Evolutionary conservation across 2,113 vertebrate species (phyloP).

Genomic region (Xiphophorus couchianus): DNA sequence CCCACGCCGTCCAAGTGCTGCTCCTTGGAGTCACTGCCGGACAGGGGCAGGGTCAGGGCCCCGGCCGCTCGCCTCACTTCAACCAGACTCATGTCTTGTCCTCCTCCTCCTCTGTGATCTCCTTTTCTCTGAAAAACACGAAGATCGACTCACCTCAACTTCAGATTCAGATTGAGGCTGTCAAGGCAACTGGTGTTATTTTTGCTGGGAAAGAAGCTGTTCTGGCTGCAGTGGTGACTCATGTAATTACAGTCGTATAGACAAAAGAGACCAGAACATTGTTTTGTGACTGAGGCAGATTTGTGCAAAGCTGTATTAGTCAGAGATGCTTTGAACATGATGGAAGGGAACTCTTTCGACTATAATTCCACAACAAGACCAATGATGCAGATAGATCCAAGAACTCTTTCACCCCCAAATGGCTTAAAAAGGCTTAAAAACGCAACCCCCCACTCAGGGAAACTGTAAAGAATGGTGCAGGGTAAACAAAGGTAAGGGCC

Average conservation of each 20-base stretch:
- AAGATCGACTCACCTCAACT: constrained; percentile 18
- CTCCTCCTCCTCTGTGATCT: neutral
- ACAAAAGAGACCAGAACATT: constrained; percentile 47
- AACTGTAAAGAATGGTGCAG: constrained; percentile 30
- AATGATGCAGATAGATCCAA: neutral
- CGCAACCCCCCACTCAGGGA: neutral
- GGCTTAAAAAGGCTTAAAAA: neutral
- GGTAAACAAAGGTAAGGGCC: constrained; percentile 50
- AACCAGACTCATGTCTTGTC: constrained; percentile 83
- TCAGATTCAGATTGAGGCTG: constrained; percentile 33
- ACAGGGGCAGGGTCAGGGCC: constrained; percentile 84
- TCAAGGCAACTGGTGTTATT: constrained; percentile 49
- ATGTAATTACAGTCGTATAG: constrained; percentile 67
- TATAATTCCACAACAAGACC: neutral
- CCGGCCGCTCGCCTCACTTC: constrained; percentile 84
- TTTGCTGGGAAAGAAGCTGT: constrained; percentile 32
- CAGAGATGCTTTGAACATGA: constrained; percentile 33
- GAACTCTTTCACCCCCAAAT: neutral
- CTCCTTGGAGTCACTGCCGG: constrained; percentile 88
- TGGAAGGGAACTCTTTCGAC: neutral
- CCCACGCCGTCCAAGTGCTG: constrained; percentile 87
- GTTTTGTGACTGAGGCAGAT: constrained; percentile 40
- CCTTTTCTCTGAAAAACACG: constrained; percentile 28
- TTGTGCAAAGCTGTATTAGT: constrained; percentile 29
- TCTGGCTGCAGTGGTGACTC: constrained; percentile 60